These are phyloP conservation scores for Rhagoletis zephyria DNA, from an alignment of 1,140 invertebrate species.

Conservation along the genomic window DNA sequence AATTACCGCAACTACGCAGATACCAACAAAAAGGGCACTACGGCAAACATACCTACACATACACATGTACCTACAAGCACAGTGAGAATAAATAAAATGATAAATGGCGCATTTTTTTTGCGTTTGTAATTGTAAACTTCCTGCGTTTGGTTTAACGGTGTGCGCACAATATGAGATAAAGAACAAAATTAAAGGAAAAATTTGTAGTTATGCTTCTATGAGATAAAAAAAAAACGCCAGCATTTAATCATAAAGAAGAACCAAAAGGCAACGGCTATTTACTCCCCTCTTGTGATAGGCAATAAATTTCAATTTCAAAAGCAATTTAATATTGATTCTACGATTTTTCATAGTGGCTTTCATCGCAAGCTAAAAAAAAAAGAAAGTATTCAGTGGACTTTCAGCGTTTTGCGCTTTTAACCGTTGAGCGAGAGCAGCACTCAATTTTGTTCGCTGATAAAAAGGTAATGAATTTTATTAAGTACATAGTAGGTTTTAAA, in stretches of 20 bases:
- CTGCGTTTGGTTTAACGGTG: neutral
- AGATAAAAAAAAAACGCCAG: neutral
- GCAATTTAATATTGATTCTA: constrained; percentile 13
- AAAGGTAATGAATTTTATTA: neutral
- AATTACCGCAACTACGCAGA: neutral
- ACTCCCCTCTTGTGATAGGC: neutral
- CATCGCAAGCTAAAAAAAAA: constrained; percentile 5
- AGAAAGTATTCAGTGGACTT: too few species aligned
- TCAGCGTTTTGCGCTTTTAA: neutral
- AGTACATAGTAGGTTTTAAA: neutral
- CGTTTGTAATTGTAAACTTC: neutral
- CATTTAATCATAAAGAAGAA: neutral
- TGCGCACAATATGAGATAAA: neutral
- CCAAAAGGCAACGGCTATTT: neutral
- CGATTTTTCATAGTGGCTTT: constrained; percentile 28
- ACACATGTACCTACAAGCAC: too few species aligned
- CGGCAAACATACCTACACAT: too few species aligned
- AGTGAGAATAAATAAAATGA: constrained; percentile 7
- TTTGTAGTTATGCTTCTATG: neutral
- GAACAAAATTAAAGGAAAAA: neutral
- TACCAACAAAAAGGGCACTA: too few species aligned
- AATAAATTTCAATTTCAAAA: constrained; percentile 37
- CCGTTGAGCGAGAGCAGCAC: too few species aligned
- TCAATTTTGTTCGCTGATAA: neutral
- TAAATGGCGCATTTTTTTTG: constrained; percentile 8